Percentiles rank a stretch among this genome's conserved stretches.
Conservation (phyloP, 2,113 vertebrate genomes). For the Oenanthe oenanthe region DNA sequence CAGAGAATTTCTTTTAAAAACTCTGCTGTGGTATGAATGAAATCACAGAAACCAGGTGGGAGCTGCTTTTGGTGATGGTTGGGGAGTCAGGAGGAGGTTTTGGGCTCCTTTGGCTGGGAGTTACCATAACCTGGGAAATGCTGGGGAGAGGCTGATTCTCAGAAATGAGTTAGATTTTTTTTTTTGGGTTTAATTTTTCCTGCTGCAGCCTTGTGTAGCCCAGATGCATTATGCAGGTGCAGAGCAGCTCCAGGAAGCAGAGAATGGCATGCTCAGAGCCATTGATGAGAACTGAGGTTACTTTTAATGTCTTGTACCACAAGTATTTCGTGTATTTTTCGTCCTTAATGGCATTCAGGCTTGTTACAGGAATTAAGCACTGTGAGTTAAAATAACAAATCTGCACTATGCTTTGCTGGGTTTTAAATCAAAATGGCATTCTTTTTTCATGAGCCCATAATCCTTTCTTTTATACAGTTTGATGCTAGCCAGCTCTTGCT, state of each 20-base stretch:
- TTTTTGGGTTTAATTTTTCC: background rate
- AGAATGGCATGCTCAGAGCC: background rate
- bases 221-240: background rate
- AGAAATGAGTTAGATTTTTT: background rate
- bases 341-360: slow-evolving; percentile 39
- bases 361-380: slow-evolving; percentile 58
- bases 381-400: slow-evolving; percentile 65
- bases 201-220: background rate
- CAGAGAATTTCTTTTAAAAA: background rate
- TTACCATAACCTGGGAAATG: background rate
- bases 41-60: background rate
- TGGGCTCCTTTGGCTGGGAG: background rate
- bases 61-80: background rate
- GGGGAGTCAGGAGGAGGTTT: background rate
- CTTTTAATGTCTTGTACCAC: slow-evolving; percentile 42
- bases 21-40: background rate
- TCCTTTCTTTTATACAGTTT: slow-evolving; percentile 65
- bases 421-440: slow-evolving; percentile 66
- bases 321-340: slow-evolving; percentile 13
- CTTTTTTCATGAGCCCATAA: slow-evolving; percentile 22
- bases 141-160: background rate
- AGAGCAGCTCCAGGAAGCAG: background rate
- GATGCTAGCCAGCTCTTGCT: slow-evolving; percentile 57
- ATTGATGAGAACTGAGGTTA: slow-evolving; percentile 1
- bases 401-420: slow-evolving; percentile 54